Evolutionary conservation across 2,888 invertebrate genomes (phyloP).

Genomic region (Panorpa germanica): DNA sequence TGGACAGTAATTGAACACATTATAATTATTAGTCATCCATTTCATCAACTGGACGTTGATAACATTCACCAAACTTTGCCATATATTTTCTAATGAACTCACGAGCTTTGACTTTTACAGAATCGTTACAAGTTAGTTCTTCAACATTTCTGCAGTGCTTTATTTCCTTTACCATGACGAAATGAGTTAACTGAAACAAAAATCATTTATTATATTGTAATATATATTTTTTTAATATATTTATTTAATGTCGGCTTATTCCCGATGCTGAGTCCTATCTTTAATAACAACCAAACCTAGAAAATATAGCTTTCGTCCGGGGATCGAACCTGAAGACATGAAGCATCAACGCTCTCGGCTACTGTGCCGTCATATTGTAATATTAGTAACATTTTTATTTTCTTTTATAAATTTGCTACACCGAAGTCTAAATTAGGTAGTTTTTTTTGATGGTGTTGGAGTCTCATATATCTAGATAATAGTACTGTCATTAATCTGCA

Average conservation of each 20-base stretch:
- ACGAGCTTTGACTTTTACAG: constrained; percentile 85
- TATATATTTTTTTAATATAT: constrained; percentile 4
- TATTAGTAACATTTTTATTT: no score
- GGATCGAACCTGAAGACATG: no score
- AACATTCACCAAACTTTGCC: constrained; percentile 77
- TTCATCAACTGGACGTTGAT: constrained; percentile 49
- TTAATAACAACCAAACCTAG: no score
- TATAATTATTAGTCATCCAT: constrained; percentile 21
- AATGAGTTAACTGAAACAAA: constrained; percentile 67
- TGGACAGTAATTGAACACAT: constrained; percentile 11
- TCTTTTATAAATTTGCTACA: no score
- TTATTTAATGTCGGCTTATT: no score
- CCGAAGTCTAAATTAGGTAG: no score
- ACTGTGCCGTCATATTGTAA: no score
- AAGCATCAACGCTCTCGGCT: not conserved
- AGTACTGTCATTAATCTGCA: no score
- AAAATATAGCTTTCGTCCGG: no score
- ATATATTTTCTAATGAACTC: constrained; percentile 93
- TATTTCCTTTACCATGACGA: constrained; percentile 86
- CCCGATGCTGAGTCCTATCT: no score
- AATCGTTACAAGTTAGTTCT: constrained; percentile 72
- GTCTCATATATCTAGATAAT: no score
- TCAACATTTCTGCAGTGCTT: constrained; percentile 78
- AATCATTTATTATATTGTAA: constrained; percentile 10
- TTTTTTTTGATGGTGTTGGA: no score